Conservation (phyloP, 2,888 invertebrate genomes). For the Heliconius erato region DNA sequence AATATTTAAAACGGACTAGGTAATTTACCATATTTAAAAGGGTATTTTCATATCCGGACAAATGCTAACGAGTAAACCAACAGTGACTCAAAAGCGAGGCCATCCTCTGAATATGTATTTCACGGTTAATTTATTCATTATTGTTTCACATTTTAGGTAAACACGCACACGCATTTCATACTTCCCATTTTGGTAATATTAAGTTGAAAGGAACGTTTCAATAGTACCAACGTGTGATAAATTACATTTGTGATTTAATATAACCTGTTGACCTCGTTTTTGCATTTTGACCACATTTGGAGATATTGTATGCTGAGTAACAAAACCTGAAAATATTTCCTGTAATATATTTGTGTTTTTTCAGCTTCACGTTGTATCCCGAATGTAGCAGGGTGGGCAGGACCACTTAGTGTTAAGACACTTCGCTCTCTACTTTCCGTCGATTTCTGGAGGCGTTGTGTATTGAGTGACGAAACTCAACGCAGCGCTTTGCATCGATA, state of each 20-base stretch:
- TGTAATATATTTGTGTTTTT: not conserved
- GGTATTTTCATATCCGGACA: slow-evolving; percentile 21
- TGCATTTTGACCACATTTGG: not conserved
- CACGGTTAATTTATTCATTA: slow-evolving; percentile 45
- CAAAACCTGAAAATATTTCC: not conserved
- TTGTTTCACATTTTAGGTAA: slow-evolving; percentile 45
- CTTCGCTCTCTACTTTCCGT: too few species aligned
- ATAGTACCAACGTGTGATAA: slow-evolving; percentile 11
- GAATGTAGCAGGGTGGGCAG: too few species aligned
- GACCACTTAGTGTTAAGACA: too few species aligned
- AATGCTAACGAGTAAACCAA: slow-evolving; percentile 12
- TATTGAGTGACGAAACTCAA: too few species aligned
- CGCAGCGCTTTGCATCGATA: too few species aligned
- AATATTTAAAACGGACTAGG: too few species aligned
- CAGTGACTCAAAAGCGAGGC: slow-evolving; percentile 35
- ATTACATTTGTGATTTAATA: not conserved
- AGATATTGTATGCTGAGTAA: not conserved
- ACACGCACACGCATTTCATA: slow-evolving; percentile 28
- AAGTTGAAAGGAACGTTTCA: slow-evolving; percentile 34
- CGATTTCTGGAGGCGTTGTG: too few species aligned
- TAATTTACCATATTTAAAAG: slow-evolving; percentile 19
- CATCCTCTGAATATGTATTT: slow-evolving; percentile 41
- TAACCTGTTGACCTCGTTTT: not conserved
- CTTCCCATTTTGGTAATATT: slow-evolving; percentile 45
- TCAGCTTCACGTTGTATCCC: too few species aligned